Base-by-base conservation (phyloP, 2,888 invertebrate species). In the Allacma fusca region DNA sequence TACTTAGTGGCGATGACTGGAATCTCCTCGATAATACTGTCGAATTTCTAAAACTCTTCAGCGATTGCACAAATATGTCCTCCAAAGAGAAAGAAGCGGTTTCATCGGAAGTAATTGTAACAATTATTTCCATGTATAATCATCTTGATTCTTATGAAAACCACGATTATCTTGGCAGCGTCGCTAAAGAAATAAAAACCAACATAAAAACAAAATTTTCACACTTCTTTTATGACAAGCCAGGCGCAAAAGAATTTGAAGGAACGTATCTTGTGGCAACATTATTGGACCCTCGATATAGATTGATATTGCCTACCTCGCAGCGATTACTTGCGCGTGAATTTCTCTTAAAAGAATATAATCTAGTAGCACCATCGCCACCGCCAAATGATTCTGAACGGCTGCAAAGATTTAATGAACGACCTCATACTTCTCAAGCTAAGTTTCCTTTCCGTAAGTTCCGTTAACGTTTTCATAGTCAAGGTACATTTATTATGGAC, bases 241-340 rank as follows among this genome's bases (percentile, higher is more conserved):
- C n/a, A n/a, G n/a, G n/a, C n/a, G n/a, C n/a, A n/a, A n/a, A n/a
- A n/a, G n/a, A 5, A 40, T 59, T 59, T 23, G 59, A 59, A 59
- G 59, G 59, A 21, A 59, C 59, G 7, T 59, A 59, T n/a, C 19
- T 59, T 19, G 59, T n/a, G 7, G 59, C 59, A 21, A 59, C 59
- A 59, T n/a, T 59, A n/a, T n/a, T 59, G 7, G 59, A 59, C 59
- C 59, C 59, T 7, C 9, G 59, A 59, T 59, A 59, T n/a, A 59
- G 59, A 59, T 59, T 59, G 19, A 59, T 59, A 19, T 7, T 59
- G 7, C 59, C 59, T 13, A 5, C 59, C n/a, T 7, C 7, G n/a
- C 19, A 59, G n/a, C 59, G 59, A 19, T 7, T 59, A 7, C 59
- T 59, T 19, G 59, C 59, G 12, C 7, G 19, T 7, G n/a, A 23